phyloP scores from a whole-genome alignment of 1,140 invertebrate genomes.

The Ganaspis sp. region DNA sequence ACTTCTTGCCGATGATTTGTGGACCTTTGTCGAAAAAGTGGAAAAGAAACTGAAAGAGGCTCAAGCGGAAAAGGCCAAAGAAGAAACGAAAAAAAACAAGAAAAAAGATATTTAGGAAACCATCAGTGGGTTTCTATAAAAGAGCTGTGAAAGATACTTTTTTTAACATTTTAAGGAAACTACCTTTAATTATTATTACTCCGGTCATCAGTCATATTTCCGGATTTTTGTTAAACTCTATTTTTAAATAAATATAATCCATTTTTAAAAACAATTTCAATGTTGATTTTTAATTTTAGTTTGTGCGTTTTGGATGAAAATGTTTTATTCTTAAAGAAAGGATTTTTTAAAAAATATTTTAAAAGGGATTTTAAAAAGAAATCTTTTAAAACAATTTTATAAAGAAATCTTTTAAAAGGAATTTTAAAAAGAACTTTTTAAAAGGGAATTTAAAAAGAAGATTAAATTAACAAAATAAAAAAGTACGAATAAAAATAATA shows the following conservation, averaged over 20 bases:
- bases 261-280: neutral
- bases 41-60: conserved; percentile 43
- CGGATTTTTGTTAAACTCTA: neutral
- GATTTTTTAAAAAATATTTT: no score
- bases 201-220: neutral
- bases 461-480: no score
- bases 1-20: conserved; percentile 81
- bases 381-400: no score
- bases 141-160: conserved; percentile 4
- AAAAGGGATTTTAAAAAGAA: no score
- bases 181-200: conserved; percentile 7
- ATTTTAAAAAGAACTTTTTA: no score
- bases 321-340: no score
- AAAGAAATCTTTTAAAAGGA: no score
- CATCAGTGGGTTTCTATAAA: neutral
- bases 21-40: conserved; percentile 69
- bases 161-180: neutral
- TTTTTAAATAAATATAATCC: neutral
- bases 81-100: conserved; percentile 24
- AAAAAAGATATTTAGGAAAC: conserved; percentile 25
- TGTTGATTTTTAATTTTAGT: neutral
- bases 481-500: no score
- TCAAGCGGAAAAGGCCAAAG: conserved; percentile 29
- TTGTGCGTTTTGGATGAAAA: no score
- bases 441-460: no score